A percentile compares a stretch with the other conserved stretches of the same genome.
phyloP scores from a whole-genome alignment of 2,113 vertebrate species.

The Oncorhynchus kisutch region DNA sequence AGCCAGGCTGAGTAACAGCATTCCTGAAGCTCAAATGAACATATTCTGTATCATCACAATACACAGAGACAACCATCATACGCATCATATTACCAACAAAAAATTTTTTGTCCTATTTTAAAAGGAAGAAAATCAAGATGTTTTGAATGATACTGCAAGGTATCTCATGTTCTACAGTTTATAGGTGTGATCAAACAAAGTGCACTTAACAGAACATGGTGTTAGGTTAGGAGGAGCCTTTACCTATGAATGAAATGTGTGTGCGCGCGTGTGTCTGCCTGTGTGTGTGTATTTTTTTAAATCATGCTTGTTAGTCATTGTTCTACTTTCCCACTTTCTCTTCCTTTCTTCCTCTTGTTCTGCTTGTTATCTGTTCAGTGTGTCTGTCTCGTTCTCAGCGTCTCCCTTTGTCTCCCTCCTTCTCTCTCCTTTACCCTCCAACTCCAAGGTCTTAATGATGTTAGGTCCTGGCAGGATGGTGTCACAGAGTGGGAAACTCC shows the following conservation, averaged over 20 bases:
- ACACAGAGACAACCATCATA: conserved; percentile 26
- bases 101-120: conserved; percentile 65
- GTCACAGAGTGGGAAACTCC: no score
- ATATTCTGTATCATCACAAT: conserved; percentile 24
- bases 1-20: neutral
- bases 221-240: conserved; percentile 32
- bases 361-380: conserved; percentile 34
- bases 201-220: conserved; percentile 52
- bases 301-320: conserved; percentile 48
- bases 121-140: conserved; percentile 65
- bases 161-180: conserved; percentile 57
- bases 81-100: conserved; percentile 60
- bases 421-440: no score
- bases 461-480: neutral
- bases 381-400: no score
- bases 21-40: no score
- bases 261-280: conserved; percentile 1
- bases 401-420: no score
- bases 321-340: neutral
- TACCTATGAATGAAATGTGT: conserved; percentile 30
- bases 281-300: neutral
- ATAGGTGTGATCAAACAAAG: conserved; percentile 61
- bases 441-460: conserved; percentile 50
- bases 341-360: neutral
- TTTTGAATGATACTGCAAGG: conserved; percentile 61